Base-by-base conservation (phyloP, 2,888 invertebrate genomes). In the Pseudococcus viburni region DNA sequence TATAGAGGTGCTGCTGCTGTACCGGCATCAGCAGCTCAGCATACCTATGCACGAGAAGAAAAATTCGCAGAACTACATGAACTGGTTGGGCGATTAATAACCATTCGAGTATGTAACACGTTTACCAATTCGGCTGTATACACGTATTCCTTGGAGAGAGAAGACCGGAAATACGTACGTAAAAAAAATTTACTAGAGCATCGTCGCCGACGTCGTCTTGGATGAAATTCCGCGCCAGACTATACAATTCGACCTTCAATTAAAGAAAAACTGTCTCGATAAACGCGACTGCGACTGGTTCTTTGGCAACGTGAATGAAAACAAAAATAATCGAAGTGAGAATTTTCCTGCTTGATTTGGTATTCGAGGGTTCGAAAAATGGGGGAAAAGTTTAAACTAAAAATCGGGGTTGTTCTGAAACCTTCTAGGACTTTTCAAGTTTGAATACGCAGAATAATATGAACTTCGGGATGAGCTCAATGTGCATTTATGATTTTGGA, bases 21-120 rank as follows among this genome's bases (percentile, higher is more conserved):
- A 17, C 15, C 51, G 17, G 51, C 17, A 17, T 12, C 51, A 4
- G 17, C 51, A 51, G 51, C 51, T 15, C 15, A 51, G 51, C 51
- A 51, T 51, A 51, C 51, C 51, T 51, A 17, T 46, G 12, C 17
- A 17, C 0, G 51, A 51, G 51, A 51, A 17, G 51, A 51, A 51
- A 51, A 51, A 51, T 51, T 51, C 51, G 51, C 51, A 51, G 51
- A 51, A 51, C 51, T 51, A 51, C 51, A 51, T 51, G 51, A 51
- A 51, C 51, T 51, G 51, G 51, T 51, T 51, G 64, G 64, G 22
- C 64, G 64, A 19, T 64, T 64, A 64, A 64, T 64, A 64, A 64
- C 64, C 64, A 22, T 64, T 22, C 64, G 64, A 22, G 64, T 64
- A 64, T 64, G 64, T 22, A 22, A 64, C 64, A 64, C 64, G 64